Conservation (phyloP, 2,888 invertebrate genomes). For the Neuroscelio doddi region DNA sequence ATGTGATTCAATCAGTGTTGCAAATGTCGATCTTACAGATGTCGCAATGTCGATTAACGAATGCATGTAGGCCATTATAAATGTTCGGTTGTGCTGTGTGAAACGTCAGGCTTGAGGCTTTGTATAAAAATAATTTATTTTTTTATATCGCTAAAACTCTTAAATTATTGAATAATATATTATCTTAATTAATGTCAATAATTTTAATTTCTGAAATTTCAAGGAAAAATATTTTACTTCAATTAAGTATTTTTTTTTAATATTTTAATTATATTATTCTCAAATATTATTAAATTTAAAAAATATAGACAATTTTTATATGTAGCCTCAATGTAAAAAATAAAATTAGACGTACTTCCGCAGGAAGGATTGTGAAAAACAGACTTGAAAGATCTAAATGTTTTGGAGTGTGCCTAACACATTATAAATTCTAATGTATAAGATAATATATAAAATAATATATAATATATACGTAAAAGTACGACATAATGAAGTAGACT, state of each 20-base stretch:
- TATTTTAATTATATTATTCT: no score
- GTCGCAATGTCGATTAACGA: constrained; percentile 36
- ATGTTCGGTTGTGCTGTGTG: constrained; percentile 25
- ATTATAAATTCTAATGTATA: constrained; percentile 36
- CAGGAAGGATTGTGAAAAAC: constrained; percentile 15
- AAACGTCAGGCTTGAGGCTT: constrained; percentile 10
- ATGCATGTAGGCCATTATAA: constrained; percentile 32
- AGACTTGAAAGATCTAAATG: constrained; percentile 38
- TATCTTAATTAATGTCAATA: no score
- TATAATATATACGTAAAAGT: constrained; percentile 46
- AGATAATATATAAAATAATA: constrained; percentile 38
- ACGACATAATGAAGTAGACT: constrained; percentile 41
- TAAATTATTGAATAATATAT: no score
- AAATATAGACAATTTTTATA: constrained; percentile 3
- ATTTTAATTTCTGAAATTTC: no score
- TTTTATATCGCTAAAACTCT: no score
- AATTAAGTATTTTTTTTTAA: no score
- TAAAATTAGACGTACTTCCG: constrained; percentile 20
- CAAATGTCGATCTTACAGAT: constrained; percentile 17
- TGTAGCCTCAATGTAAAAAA: background rate
- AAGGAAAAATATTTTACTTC: no score
- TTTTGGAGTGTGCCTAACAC: constrained; percentile 61
- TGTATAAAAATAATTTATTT: constrained; percentile 1
- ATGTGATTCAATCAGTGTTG: constrained; percentile 8
- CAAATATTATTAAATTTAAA: no score